These are phyloP conservation scores for Triplophysa yarkandensis DNA, from an alignment of 2,797 vertebrate genomes.

Conservation along the genomic window DNA sequence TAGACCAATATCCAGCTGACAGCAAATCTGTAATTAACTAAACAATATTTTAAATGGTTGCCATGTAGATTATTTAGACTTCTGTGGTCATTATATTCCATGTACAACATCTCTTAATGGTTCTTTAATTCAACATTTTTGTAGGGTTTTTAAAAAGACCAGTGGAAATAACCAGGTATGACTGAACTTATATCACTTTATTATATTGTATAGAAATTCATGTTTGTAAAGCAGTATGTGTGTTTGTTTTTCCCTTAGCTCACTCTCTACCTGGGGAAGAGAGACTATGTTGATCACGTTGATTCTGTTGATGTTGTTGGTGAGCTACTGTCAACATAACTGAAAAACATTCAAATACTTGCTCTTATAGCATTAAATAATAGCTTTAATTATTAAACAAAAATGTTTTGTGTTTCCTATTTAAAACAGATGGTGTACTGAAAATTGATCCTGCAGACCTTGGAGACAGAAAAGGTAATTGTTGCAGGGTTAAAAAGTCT, in stretches of 20 bases:
- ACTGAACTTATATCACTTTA: not conserved
- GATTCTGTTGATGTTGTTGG: conserved; percentile 80
- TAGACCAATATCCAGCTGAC: not conserved
- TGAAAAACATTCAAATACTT: not conserved
- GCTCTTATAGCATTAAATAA: not conserved
- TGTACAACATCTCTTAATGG: conserved; percentile 5
- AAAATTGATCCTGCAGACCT: conserved; percentile 83
- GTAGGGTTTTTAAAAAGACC: conserved; percentile 92
- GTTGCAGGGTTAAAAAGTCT: not conserved
- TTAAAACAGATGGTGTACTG: conserved; percentile 80
- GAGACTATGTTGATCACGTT: conserved; percentile 87
- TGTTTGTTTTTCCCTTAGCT: conserved; percentile 70
- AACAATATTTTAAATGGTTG: not conserved
- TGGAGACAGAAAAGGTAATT: conserved; percentile 84
- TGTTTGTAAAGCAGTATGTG: not conserved
- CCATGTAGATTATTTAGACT: no score
- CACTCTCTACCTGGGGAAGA: conserved; percentile 87
- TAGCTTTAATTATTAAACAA: not conserved
- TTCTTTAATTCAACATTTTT: not conserved
- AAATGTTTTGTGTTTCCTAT: not conserved
- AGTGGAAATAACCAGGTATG: conserved; percentile 84
- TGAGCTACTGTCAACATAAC: conserved; percentile 60
- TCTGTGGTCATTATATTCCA: not conserved
- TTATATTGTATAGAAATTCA: not conserved
- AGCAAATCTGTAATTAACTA: no score